Percentiles rank a stretch among this genome's conserved stretches.
Evolutionary conservation across 1,140 invertebrate species (phyloP).

Genomic region (Drosophila kurseongensis): DNA sequence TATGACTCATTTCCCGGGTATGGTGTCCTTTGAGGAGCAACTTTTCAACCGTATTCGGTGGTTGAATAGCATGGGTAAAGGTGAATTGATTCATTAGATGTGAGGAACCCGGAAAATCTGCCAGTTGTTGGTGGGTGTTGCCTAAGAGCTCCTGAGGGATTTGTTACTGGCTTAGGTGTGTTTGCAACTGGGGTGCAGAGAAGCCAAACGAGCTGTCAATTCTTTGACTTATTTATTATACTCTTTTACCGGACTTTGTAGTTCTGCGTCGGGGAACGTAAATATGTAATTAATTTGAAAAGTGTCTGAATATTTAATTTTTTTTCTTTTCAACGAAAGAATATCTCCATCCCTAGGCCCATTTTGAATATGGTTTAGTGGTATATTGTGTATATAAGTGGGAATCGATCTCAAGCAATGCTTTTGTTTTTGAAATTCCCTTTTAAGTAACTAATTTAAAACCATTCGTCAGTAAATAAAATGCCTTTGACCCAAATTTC

Average conservation of each 20-base stretch:
- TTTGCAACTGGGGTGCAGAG: background rate
- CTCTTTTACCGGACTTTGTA: background rate
- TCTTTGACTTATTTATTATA: conserved; percentile 20
- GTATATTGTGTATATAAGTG: too few relatives aligned
- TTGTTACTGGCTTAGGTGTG: conserved; percentile 16
- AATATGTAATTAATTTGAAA: too few relatives aligned
- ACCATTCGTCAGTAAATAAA: conserved; percentile 4
- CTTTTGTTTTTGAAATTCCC: background rate
- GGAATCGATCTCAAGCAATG: background rate
- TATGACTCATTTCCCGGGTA: conserved; percentile 60
- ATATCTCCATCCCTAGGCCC: too few relatives aligned
- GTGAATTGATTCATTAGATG: conserved; percentile 49
- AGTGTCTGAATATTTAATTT: too few relatives aligned
- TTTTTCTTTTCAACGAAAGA: too few relatives aligned
- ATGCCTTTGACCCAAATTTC: conserved; percentile 45
- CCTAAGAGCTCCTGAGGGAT: conserved; percentile 42
- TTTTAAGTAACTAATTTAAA: background rate
- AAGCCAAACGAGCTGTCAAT: conserved; percentile 34
- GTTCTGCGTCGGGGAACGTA: too few relatives aligned
- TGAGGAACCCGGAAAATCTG: conserved; percentile 21
- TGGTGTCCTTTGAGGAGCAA: conserved; percentile 19
- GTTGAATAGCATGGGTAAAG: conserved; percentile 29
- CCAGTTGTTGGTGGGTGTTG: conserved; percentile 47
- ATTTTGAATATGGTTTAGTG: too few relatives aligned
- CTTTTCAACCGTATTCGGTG: background rate